Evolutionary conservation across 2,797 vertebrate species (phyloP), one percentile per base, ranked within the genome.

Genomic region (Peromyscus nudipes): DNA sequence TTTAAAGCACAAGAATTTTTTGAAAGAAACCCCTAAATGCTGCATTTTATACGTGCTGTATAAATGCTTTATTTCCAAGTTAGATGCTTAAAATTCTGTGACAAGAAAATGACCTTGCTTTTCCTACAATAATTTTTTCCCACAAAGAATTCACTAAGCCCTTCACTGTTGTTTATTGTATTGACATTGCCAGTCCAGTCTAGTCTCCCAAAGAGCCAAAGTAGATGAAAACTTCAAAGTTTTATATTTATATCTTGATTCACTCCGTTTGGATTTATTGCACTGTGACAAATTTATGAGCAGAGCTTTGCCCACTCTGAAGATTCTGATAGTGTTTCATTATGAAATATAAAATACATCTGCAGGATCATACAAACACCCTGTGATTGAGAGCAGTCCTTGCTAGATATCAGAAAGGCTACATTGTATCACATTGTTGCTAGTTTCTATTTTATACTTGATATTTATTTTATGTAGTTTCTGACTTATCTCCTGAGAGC

Each of bases 201-300:
- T 77, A 95, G 91, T 85, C 89, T 95, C 52, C 64, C 49, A 65
- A 86, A 25, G 76, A 96, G 86, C 79, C 94, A 93, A 88, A 96
- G 91, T 92, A 57, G 92, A 96, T 97, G 97, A 96, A 96, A 97
- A 97, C 43, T 86, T 97, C 92, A 79, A 80, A 96, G 76, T 97
- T 96, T 96, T 97, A 92, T 96, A 97, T 97, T 97, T 96, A 95
- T 98, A 95, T 93, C 96, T 87, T 94, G 86, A 96, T 96, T 97
- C 91, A 69, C 55, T 97, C 65, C 69, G 46, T 85, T 80, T 96
- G 91, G 91, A 98, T 98, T 96, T 97, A 98, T 97, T 90, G 84
- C n/a, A 25, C 11, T 55, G 82, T 97, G 96, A 97, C 96, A 97
- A 96, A 97, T 98, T 97, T 98, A 98, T 97, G 83, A 79, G 82